Conservation (phyloP, 2,113 vertebrate genomes). For the Patagioenas fasciata region DNA sequence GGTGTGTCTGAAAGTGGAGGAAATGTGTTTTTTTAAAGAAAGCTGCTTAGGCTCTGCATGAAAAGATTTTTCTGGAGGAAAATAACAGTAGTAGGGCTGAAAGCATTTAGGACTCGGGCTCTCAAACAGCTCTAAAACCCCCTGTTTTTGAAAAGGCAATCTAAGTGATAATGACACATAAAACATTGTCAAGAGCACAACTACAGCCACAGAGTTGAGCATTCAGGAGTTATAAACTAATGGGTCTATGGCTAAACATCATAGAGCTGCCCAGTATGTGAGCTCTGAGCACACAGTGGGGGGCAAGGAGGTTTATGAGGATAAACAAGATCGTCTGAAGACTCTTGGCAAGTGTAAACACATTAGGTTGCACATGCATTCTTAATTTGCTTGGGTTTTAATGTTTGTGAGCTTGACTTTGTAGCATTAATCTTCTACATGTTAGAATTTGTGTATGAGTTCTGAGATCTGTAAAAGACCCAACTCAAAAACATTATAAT, state of each 20-base stretch:
- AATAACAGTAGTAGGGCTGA: background rate
- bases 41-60: background rate
- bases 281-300: background rate
- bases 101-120: background rate
- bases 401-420: background rate
- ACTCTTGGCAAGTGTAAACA: background rate
- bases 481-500: background rate
- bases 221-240: background rate
- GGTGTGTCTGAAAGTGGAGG: conserved; percentile 11
- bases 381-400: background rate
- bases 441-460: background rate
- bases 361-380: background rate
- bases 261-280: background rate
- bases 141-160: background rate
- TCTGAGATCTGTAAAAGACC: background rate
- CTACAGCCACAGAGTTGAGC: background rate
- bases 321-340: conserved; percentile 23
- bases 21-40: background rate
- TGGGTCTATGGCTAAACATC: background rate
- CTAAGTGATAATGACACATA: background rate
- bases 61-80: conserved; percentile 7
- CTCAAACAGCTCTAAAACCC: background rate
- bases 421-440: background rate
- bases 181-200: background rate
- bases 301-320: background rate